Conservation (phyloP, 2,113 vertebrate species). For the Dasyornis broadbenti region DNA sequence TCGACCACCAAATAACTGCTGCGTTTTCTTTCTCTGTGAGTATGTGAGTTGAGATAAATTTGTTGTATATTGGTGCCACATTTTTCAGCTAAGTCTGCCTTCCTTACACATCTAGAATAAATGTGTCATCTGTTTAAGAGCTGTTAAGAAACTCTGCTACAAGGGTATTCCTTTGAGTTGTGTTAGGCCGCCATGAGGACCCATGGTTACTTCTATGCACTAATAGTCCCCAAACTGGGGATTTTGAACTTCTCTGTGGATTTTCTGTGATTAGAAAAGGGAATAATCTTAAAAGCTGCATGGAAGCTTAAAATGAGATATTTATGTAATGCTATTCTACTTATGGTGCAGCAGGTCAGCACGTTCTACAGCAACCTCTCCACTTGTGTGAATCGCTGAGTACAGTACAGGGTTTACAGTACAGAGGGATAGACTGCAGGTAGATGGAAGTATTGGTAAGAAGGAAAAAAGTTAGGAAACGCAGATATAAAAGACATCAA, state of each 20-base stretch:
- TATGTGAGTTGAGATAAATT: background rate
- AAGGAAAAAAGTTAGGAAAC: background rate
- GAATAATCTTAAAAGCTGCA: slow-evolving; percentile 25
- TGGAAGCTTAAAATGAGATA: slow-evolving; percentile 2
- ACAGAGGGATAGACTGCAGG: background rate
- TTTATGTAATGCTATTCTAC: background rate
- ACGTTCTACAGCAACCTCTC: background rate
- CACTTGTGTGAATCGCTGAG: background rate
- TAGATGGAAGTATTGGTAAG: background rate
- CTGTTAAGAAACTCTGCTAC: background rate
- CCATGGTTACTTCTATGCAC: background rate
- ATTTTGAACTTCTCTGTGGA: background rate
- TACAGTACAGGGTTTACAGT: background rate
- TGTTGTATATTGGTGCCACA: background rate
- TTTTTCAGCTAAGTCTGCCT: background rate
- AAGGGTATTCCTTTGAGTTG: background rate
- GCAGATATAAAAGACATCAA: background rate
- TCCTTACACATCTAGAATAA: background rate
- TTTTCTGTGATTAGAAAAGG: slow-evolving; percentile 27
- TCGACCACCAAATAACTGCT: background rate
- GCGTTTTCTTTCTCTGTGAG: background rate
- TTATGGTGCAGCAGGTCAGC: background rate
- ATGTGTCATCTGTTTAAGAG: background rate
- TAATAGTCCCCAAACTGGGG: background rate
- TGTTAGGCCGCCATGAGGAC: background rate